Percentiles rank a stretch among this genome's conserved stretches.
Evolutionary conservation across 2,113 vertebrate genomes (phyloP).

Genomic region (Cygnus buccinator): DNA sequence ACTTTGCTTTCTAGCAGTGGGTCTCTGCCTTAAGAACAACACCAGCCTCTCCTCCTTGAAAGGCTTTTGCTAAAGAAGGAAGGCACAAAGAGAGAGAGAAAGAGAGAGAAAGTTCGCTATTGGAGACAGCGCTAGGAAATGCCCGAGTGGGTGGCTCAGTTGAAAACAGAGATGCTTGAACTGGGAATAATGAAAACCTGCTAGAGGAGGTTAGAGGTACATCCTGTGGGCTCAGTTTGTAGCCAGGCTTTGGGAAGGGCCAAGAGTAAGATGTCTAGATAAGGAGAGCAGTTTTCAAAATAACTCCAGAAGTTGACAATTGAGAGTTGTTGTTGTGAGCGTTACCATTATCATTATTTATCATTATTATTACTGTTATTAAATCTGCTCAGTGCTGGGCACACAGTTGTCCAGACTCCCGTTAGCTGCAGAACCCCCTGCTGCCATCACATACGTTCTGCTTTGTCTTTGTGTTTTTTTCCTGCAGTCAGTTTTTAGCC

Average conservation of each 20-base stretch:
- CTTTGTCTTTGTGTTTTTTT: neutral
- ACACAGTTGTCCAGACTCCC: neutral
- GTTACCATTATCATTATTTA: neutral
- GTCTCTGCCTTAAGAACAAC: neutral
- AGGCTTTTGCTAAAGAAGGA: neutral
- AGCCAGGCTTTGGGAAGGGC: neutral
- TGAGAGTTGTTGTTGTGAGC: neutral
- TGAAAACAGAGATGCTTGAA: neutral
- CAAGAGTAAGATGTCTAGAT: neutral
- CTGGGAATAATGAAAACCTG: neutral
- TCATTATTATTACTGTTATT: neutral
- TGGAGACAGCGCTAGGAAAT: neutral
- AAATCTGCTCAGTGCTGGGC: neutral
- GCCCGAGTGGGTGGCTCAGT: neutral
- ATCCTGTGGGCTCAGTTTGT: accelerated
- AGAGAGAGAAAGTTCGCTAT: neutral
- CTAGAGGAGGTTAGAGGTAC: neutral
- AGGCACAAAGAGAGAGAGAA: neutral
- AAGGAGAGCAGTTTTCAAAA: neutral
- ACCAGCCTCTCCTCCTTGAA: neutral
- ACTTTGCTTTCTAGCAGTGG: neutral
- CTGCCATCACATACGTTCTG: neutral
- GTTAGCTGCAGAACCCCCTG: neutral
- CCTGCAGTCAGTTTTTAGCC: neutral
- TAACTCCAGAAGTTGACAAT: neutral